Evolutionary conservation across 2,113 vertebrate genomes (phyloP).

Genomic region (Paradisaea rubra): DNA sequence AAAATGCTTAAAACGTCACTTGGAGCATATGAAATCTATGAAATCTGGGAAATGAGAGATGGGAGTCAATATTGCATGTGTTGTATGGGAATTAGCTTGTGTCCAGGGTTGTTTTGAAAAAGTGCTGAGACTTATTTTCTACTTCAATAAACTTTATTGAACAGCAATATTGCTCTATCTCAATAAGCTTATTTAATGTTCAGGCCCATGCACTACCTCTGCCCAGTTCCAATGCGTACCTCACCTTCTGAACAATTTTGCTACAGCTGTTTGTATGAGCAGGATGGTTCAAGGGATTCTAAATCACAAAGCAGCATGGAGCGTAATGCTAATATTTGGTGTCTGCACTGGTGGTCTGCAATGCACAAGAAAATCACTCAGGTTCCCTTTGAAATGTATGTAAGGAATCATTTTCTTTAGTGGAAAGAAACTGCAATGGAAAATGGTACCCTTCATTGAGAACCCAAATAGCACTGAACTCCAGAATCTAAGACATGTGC

Average conservation of each 20-base stretch:
- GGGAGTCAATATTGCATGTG: not conserved
- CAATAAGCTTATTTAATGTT: constrained; percentile 43
- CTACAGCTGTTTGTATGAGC: not conserved
- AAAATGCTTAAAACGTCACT: not conserved
- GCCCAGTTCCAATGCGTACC: not conserved
- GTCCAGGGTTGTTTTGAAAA: not conserved
- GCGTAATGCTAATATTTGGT: constrained; percentile 5
- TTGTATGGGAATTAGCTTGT: not conserved
- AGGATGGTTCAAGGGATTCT: not conserved
- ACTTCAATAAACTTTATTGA: constrained; percentile 49
- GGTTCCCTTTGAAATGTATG: not conserved
- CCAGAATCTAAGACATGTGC: not conserved
- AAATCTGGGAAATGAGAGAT: not conserved
- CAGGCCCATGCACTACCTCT: not conserved
- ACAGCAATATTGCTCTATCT: not conserved
- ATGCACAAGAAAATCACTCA: not conserved
- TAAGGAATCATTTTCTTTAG: not conserved
- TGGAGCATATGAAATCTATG: not conserved
- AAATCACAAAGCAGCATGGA: not conserved
- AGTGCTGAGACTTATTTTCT: constrained; percentile 54
- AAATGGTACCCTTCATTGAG: not conserved
- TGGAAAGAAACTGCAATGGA: not conserved
- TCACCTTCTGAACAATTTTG: not conserved
- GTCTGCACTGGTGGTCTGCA: not conserved
- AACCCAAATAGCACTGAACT: not conserved